Evolutionary conservation across 2,113 vertebrate species (phyloP).

Genomic region (Callorhinus ursinus): DNA sequence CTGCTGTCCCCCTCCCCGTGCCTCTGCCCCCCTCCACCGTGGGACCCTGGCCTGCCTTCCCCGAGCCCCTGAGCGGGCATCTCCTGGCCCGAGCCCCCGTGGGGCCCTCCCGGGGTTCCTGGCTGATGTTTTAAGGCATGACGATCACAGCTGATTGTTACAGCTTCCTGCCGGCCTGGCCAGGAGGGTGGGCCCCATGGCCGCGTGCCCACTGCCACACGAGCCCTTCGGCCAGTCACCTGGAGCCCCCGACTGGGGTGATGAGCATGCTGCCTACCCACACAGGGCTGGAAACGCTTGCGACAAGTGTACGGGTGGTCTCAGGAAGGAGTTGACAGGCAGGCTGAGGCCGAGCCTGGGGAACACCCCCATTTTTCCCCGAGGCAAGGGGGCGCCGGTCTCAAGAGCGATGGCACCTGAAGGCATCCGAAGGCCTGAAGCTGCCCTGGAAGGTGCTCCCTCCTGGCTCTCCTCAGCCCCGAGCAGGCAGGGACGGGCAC

Average conservation of each 20-base stretch:
- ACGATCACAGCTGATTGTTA: not conserved
- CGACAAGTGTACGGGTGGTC: fast-evolving
- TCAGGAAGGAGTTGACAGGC: not conserved
- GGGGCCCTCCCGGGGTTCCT: not conserved
- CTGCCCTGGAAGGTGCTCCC: not conserved
- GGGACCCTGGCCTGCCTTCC: not conserved
- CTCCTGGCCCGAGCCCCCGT: not conserved
- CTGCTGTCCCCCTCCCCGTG: fast-evolving
- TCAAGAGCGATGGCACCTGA: not conserved
- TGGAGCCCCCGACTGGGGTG: not conserved
- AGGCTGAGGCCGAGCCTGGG: not conserved
- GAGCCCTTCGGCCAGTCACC: not conserved
- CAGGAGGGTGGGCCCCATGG: not conserved
- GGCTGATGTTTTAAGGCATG: not conserved
- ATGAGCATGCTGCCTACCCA: not conserved
- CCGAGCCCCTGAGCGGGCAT: no score
- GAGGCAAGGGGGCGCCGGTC: no score
- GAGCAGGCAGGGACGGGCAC: fast-evolving
- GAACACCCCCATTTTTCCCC: not conserved
- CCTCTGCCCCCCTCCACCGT: not conserved
- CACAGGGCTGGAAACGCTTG: fast-evolving
- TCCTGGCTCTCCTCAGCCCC: not conserved
- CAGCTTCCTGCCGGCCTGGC: not conserved
- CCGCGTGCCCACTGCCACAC: fast-evolving
- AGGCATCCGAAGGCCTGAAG: not conserved